Evolutionary conservation across 2,888 invertebrate species (phyloP), one percentile per base, ranked within the genome.

Genomic region (Hedychridium roseum): DNA sequence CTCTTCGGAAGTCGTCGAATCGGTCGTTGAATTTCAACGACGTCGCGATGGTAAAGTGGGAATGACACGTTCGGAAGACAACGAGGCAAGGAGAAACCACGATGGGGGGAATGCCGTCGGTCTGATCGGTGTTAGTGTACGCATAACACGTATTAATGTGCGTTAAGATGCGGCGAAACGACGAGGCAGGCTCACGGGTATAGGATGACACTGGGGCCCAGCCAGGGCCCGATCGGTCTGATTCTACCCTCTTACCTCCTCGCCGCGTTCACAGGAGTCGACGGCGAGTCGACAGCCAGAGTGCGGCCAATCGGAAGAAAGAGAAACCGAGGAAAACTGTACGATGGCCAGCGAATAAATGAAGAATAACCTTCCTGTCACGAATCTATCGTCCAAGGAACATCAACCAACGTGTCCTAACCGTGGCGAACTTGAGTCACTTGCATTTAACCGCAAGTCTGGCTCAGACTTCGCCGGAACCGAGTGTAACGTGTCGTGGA

Each of bases 171-270:
- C 68, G 64, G 60, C 66, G 66, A 69, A 68, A 73, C 64, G 64
- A 62, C 60, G 64, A 55, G 60, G 50, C 57, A 55, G 66, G 65
- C 71, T 64, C 74, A 75, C 74, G 74, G 70, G 74, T 74, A 75
- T 75, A 73, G 70, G 71, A 74, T 76, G 73, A 75, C 74, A 74
- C 71, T 70, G 62, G 54, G 55, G 58, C 43, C 50, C 42, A 31
- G 36, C 54, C 50, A 50, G 52, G 59, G 55, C 32, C 54, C 42
- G 37, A 43, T 37, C 34, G 27, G 31, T 40, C 38, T 47, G 31
- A 39, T 23, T 15, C 51, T 44, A 43, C 50, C 43, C 43, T 42
- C 26, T 41, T 12, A 41, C 39, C 20, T 16, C 38, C 18, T 5
- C 17, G n/a, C 2, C 11, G 11, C 28, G 39, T 28, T 35, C 31